phyloP scores from a whole-genome alignment of 2,888 invertebrate genomes.

The Chironomus riparius region DNA sequence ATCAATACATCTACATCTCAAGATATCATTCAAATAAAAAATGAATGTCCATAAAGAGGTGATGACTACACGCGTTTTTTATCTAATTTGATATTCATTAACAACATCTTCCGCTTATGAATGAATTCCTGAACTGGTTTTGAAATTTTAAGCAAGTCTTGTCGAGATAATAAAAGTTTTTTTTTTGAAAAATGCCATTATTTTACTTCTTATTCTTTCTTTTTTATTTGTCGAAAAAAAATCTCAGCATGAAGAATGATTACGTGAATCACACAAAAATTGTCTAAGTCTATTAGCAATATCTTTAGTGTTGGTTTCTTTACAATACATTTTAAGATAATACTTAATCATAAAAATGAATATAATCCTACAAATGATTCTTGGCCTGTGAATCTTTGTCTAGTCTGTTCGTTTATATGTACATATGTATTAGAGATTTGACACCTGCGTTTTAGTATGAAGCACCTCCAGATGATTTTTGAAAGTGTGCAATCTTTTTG shows the following conservation, averaged over 20 bases:
- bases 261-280: neutral
- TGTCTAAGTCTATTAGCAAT: too few species aligned
- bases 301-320: too few species aligned
- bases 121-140: neutral
- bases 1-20: too few species aligned
- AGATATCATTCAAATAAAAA: too few species aligned
- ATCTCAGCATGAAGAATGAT: neutral
- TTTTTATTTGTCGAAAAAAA: too few species aligned
- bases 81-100: neutral
- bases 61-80: neutral
- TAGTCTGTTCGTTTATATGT: neutral
- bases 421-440: neutral
- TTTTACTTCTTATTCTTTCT: too few species aligned
- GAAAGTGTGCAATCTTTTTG: neutral
- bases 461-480: neutral
- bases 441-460: neutral
- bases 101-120: neutral
- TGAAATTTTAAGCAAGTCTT: neutral
- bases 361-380: too few species aligned
- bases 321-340: too few species aligned
- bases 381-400: neutral
- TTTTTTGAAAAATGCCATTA: too few species aligned
- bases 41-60: neutral
- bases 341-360: too few species aligned
- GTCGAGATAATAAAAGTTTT: too few species aligned